Evolutionary conservation across 2,113 vertebrate species (phyloP), one percentile per base, ranked within the genome.

Genomic region (Phaethon lepturus): DNA sequence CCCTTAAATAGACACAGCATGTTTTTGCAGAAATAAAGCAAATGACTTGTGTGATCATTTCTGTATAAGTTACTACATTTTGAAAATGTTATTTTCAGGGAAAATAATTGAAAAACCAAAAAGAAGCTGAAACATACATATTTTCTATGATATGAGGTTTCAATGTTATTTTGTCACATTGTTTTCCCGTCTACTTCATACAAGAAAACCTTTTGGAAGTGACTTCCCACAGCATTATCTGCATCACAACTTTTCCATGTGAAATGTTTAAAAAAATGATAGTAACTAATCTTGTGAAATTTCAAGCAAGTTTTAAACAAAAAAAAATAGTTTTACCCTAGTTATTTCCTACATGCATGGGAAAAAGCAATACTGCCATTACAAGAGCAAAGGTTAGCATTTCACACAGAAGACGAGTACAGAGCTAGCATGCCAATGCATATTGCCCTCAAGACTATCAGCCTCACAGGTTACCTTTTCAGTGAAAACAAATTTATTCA

Each of bases 1-100:
- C 86, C 96, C 83, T 97, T 92, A 94, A 97, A 90, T 29, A 92
- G 71, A 94, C 80, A 83, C 52, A 79, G 72, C 68, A 56, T 53
- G 38, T 26, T 95, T 93, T 56, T 66, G 40, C 68, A 88, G 72
- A 93, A 93, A 93, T 78, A 9, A 69, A 71, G n/a, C 23, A 80
- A 76, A 31, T 38, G 63, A 74, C 66, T 75, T 59, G 26, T 1
- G 6, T 75, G 63, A 71, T 55, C 15, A 55, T 69, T 80, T 64
- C 40, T 67, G 52, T 42, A 62, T 19, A 22, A 19, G 49, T 88
- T 82, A 77, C 71, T 44, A 16, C 19, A 64, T 74, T 97, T 88
- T 63, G 56, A 31, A 74, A 92, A 69, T 28, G 17, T 66, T 68
- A 63, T 10, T 72, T 59, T 38, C 9, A 47, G 44, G 26, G 24